Evolutionary conservation across 2,113 vertebrate species (phyloP).

Genomic region (Suricata suricatta): DNA sequence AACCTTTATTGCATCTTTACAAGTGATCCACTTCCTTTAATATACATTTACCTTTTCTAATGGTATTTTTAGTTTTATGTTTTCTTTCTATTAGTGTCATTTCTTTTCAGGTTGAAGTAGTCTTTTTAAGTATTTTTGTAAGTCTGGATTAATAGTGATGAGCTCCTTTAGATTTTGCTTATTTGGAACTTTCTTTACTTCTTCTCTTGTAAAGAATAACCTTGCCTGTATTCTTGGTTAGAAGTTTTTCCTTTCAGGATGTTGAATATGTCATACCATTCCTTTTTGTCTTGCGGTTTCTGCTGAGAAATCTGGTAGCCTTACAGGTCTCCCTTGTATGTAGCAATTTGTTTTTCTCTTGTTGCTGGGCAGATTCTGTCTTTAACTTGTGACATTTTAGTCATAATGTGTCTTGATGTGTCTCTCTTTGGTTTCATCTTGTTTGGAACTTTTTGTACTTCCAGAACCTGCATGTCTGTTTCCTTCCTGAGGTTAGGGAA

Average conservation of each 20-base stretch:
- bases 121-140: neutral
- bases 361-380: neutral
- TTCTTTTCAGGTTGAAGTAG: neutral
- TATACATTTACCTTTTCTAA: neutral
- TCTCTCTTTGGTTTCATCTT: neutral
- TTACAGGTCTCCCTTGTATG: neutral
- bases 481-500: too few species aligned
- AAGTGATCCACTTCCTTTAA: neutral
- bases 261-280: too few species aligned
- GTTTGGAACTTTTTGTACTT: neutral
- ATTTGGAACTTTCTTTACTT: neutral
- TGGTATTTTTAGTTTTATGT: neutral
- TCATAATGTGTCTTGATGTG: neutral
- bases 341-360: neutral
- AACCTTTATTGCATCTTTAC: neutral
- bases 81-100: neutral
- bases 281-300: too few species aligned
- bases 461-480: neutral
- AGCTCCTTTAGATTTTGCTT: neutral
- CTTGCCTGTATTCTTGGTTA: too few species aligned
- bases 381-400: neutral
- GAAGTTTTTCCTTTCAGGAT: too few species aligned
- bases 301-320: neutral
- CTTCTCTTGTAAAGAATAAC: too few species aligned
- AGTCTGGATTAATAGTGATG: neutral